phyloP scores from a whole-genome alignment of 2,113 vertebrate genomes.

The Sitta europaea region DNA sequence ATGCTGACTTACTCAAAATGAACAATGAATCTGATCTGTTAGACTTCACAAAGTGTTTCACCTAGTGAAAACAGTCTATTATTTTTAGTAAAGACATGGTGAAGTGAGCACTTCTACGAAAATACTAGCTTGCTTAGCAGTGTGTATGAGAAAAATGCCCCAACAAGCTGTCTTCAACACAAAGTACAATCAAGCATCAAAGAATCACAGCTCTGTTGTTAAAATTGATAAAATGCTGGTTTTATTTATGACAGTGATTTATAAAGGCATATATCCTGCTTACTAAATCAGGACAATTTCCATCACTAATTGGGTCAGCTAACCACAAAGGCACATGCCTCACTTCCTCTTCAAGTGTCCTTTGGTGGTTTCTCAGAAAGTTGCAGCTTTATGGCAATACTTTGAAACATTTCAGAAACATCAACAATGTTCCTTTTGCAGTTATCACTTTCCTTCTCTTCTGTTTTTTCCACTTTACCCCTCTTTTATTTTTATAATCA shows the following conservation, averaged over 20 bases:
- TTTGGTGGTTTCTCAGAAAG: slow-evolving; percentile 48
- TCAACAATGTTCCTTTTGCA: neutral
- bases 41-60: neutral
- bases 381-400: neutral
- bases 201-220: neutral
- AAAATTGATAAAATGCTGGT: neutral
- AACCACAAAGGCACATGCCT: slow-evolving; percentile 15
- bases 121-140: neutral
- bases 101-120: neutral
- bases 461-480: neutral
- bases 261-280: neutral
- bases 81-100: neutral
- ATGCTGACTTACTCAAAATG: neutral
- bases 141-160: neutral
- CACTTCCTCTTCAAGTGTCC: neutral
- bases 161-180: neutral
- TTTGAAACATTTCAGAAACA: neutral
- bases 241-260: neutral
- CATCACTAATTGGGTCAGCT: slow-evolving; percentile 21
- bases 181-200: neutral
- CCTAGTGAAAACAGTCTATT: neutral
- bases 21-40: neutral
- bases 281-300: neutral
- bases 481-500: neutral
- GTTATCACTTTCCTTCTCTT: neutral